These are phyloP conservation scores for Cataglyphis altisquamis DNA, from an alignment of 2,888 invertebrate genomes.

Conservation along the genomic window DNA sequence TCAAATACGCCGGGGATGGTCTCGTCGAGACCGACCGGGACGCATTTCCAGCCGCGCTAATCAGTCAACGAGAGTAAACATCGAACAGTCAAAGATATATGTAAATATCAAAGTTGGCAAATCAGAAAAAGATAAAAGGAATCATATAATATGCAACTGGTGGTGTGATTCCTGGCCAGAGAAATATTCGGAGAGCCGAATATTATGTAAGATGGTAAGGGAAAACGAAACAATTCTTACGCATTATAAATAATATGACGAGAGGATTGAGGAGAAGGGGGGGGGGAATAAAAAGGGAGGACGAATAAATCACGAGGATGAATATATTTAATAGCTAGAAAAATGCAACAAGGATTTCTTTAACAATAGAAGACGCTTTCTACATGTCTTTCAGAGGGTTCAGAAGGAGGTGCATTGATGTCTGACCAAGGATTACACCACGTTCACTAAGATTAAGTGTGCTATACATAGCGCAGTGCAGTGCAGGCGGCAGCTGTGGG, in stretches of 20 bases:
- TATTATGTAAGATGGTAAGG: not conserved
- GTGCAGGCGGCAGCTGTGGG: slow-evolving; percentile 86
- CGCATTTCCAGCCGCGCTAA: slow-evolving; percentile 81
- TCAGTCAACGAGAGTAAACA: slow-evolving; percentile 80
- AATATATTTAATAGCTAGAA: not conserved
- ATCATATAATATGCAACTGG: slow-evolving; percentile 77
- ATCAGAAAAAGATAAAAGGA: slow-evolving; percentile 79
- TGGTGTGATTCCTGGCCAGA: slow-evolving; percentile 79
- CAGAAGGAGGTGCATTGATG: not conserved
- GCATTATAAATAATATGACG: not conserved
- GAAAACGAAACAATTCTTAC: not conserved
- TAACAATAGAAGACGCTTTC: not conserved
- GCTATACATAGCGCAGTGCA: slow-evolving; percentile 86
- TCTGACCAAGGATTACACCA: slow-evolving; percentile 80
- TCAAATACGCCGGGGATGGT: slow-evolving; percentile 73
- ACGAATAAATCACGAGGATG: not conserved
- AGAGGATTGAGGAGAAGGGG: not conserved
- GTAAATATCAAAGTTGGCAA: slow-evolving; percentile 81
- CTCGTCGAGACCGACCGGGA: slow-evolving; percentile 58
- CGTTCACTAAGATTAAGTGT: slow-evolving; percentile 81
- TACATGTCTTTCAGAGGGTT: not conserved
- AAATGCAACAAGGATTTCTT: not conserved
- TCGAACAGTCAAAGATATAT: slow-evolving; percentile 80
- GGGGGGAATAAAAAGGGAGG: not conserved
- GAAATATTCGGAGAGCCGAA: slow-evolving; percentile 14